Evolutionary conservation across 2,888 invertebrate species (phyloP).

Genomic region (Erannis defoliaria): DNA sequence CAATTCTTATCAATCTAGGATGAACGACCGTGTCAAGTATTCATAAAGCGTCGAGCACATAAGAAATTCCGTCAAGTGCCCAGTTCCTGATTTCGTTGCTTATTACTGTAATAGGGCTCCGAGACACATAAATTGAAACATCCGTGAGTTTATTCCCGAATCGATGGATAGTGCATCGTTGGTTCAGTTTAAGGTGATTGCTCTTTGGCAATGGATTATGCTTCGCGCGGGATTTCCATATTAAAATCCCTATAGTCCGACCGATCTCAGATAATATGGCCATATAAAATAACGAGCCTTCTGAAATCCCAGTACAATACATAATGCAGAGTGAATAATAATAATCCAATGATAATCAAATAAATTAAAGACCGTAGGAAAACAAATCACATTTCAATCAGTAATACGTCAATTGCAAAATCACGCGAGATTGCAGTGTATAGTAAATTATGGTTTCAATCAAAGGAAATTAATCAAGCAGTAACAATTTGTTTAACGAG

Average conservation of each 20-base stretch:
- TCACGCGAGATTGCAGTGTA: constrained; percentile 44
- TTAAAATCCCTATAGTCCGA: no score
- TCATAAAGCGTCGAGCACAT: constrained; percentile 22
- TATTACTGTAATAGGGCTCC: constrained; percentile 64
- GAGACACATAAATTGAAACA: constrained; percentile 74
- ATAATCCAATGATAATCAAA: neutral
- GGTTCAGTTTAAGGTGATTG: constrained; percentile 22
- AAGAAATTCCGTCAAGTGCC: constrained; percentile 64
- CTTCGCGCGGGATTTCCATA: neutral
- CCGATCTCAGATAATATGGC: no score
- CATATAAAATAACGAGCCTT: no score
- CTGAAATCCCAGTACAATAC: neutral
- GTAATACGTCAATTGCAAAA: constrained; percentile 33
- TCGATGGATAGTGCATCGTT: constrained; percentile 46
- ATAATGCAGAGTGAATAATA: neutral
- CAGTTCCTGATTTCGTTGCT: constrained; percentile 68
- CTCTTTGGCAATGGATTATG: constrained; percentile 12
- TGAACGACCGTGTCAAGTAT: neutral
- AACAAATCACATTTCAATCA: constrained; percentile 13
- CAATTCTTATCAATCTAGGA: neutral
- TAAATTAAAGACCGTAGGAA: constrained; percentile 1
- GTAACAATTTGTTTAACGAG: constrained; percentile 48
- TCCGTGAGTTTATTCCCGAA: constrained; percentile 65
- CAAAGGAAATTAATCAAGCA: constrained; percentile 40
- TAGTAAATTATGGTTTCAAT: constrained; percentile 32